Evolutionary conservation across 1,140 invertebrate genomes (phyloP).

Genomic region (Tetramorium parvispinum): DNA sequence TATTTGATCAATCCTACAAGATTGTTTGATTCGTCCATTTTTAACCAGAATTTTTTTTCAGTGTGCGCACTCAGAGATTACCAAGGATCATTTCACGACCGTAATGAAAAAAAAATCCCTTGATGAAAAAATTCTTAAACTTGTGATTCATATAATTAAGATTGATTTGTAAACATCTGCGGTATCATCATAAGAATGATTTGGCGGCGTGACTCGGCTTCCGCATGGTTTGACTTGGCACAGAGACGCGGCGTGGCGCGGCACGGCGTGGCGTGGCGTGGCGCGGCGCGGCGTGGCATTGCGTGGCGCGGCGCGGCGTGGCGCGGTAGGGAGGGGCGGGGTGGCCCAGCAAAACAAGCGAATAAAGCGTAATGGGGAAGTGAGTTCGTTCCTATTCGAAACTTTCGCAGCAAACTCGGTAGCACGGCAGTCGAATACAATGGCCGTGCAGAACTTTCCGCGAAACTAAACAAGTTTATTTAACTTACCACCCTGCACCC

Average conservation of each 20-base stretch:
- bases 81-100: not conserved
- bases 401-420: slow-evolving; percentile 76
- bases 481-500: slow-evolving; percentile 79
- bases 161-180: slow-evolving; percentile 32
- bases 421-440: slow-evolving; percentile 81
- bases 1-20: too few relatives aligned
- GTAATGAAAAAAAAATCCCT: not conserved
- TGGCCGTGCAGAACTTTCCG: slow-evolving; percentile 80
- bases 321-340: not conserved
- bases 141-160: slow-evolving; percentile 22
- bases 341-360: slow-evolving; percentile 78
- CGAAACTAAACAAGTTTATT: slow-evolving; percentile 84
- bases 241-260: not conserved
- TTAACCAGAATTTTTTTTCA: too few relatives aligned
- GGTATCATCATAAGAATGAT: slow-evolving; percentile 17
- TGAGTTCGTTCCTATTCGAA: slow-evolving; percentile 81
- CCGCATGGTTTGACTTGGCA: not conserved
- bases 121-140: not conserved
- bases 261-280: not conserved
- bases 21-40: too few relatives aligned
- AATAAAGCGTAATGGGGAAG: slow-evolving; percentile 83
- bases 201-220: not conserved
- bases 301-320: not conserved
- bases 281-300: not conserved
- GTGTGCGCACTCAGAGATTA: not conserved